phyloP scores from a whole-genome alignment of 2,888 invertebrate species.

The Drosophila phalerata region DNA sequence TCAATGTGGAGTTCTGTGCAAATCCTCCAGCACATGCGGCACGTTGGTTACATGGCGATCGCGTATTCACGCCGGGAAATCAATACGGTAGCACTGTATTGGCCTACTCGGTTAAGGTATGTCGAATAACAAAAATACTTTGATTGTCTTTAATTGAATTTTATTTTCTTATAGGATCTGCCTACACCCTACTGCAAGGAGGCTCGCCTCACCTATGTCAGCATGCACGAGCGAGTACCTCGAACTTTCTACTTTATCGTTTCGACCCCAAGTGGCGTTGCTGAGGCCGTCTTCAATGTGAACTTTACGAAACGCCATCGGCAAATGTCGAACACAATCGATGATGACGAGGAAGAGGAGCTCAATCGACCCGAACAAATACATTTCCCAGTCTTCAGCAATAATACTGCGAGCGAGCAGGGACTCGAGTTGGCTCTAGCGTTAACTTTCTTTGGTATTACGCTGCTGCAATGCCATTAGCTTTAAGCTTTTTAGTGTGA shows the following conservation, averaged over 20 bases:
- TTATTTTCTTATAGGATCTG: slow-evolving; percentile 76
- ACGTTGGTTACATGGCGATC: slow-evolving; percentile 85
- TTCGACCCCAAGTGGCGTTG: slow-evolving; percentile 85
- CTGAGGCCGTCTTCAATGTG: slow-evolving; percentile 85
- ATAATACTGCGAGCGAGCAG: slow-evolving; percentile 37
- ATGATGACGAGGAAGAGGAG: slow-evolving; percentile 84
- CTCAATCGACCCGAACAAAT: slow-evolving; percentile 86
- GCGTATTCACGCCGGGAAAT: slow-evolving; percentile 86
- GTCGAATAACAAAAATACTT: fast-evolving
- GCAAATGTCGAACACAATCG: slow-evolving; percentile 84
- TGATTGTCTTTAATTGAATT: not conserved
- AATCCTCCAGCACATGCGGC: slow-evolving; percentile 88
- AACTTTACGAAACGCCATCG: slow-evolving; percentile 85
- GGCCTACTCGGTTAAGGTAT: slow-evolving; percentile 85
- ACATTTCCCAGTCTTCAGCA: slow-evolving; percentile 85
- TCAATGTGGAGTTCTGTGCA: slow-evolving; percentile 91
- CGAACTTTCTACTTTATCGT: slow-evolving; percentile 85
- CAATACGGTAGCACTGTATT: slow-evolving; percentile 85
- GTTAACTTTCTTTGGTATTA: slow-evolving; percentile 41
- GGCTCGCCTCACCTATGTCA: slow-evolving; percentile 85
- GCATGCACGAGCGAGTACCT: slow-evolving; percentile 86
- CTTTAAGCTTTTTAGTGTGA: slow-evolving; percentile 34
- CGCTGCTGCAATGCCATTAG: slow-evolving; percentile 58
- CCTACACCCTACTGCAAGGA: slow-evolving; percentile 86
- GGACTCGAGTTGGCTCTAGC: slow-evolving; percentile 31